These are phyloP conservation scores for Panopea generosa DNA, from an alignment of 2,888 invertebrate genomes.

Conservation along the genomic window DNA sequence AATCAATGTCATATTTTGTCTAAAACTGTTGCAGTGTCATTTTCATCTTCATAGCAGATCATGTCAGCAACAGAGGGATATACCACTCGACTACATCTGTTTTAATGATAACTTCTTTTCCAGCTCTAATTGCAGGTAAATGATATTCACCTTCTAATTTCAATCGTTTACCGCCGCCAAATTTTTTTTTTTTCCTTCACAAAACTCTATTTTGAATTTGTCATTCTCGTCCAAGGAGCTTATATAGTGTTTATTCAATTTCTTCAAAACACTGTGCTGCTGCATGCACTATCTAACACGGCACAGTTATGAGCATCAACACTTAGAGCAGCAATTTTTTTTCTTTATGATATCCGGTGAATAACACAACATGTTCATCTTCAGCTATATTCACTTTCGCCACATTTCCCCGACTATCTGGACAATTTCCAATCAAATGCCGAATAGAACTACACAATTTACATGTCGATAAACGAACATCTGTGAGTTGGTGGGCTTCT, in stretches of 20 bases:
- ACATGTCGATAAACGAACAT: constrained; percentile 24
- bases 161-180: constrained; percentile 1
- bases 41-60: constrained; percentile 18
- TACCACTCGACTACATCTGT: constrained; percentile 3
- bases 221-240: constrained; percentile 1
- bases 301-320: constrained; percentile 54
- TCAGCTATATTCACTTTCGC: constrained; percentile 31
- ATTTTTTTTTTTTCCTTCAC: constrained; percentile 5
- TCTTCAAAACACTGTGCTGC: neutral
- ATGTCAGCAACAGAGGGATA: constrained; percentile 16
- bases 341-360: constrained; percentile 40
- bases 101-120: constrained; percentile 4
- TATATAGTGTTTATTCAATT: neutral
- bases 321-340: constrained; percentile 42
- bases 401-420: constrained; percentile 52
- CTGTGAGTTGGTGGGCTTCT: constrained; percentile 22
- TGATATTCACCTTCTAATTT: neutral
- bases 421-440: too few relatives aligned
- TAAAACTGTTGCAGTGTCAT: constrained; percentile 48
- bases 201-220: neutral
- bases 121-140: neutral
- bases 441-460: constrained; percentile 46
- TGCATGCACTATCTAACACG: constrained; percentile 57
- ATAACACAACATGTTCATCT: constrained; percentile 23
- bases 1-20: constrained; percentile 39